phyloP scores from a whole-genome alignment of 1,140 invertebrate genomes.

The Macrobrachium nipponense region DNA sequence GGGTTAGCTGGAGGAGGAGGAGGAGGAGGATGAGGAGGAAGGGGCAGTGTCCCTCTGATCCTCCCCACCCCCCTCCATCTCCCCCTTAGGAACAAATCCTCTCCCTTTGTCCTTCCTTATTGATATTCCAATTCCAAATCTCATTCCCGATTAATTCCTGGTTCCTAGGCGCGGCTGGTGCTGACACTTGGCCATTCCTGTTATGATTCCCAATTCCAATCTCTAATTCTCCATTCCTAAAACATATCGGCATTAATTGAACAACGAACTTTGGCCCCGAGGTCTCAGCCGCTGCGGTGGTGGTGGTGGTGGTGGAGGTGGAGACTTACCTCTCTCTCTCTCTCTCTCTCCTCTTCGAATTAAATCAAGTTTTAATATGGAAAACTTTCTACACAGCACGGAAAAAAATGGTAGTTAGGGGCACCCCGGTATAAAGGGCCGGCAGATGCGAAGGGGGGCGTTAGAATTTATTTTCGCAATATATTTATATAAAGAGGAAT shows the following conservation, averaged over 20 bases:
- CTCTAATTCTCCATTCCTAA: slow-evolving; percentile 61
- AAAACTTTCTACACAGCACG: no score
- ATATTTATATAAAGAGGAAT: no score
- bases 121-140: slow-evolving; percentile 61
- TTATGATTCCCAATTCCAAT: slow-evolving; percentile 61
- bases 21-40: no score
- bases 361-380: no score
- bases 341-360: no score
- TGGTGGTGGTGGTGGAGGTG: not conserved
- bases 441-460: no score
- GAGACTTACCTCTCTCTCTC: not conserved
- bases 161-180: slow-evolving; percentile 56
- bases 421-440: no score
- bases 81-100: not conserved
- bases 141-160: slow-evolving; percentile 61
- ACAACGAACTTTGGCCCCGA: slow-evolving; percentile 40
- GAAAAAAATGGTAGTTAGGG: no score
- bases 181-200: slow-evolving; percentile 58
- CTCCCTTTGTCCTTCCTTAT: slow-evolving; percentile 54
- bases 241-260: slow-evolving; percentile 61
- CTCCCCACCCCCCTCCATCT: not conserved
- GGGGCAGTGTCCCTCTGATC: no score
- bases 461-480: no score
- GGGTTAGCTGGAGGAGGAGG: no score
- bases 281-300: not conserved